Evolutionary conservation across 2,797 vertebrate species (phyloP), one percentile per base, ranked within the genome.

Genomic region (Oryzias dopingdopingensis): DNA sequence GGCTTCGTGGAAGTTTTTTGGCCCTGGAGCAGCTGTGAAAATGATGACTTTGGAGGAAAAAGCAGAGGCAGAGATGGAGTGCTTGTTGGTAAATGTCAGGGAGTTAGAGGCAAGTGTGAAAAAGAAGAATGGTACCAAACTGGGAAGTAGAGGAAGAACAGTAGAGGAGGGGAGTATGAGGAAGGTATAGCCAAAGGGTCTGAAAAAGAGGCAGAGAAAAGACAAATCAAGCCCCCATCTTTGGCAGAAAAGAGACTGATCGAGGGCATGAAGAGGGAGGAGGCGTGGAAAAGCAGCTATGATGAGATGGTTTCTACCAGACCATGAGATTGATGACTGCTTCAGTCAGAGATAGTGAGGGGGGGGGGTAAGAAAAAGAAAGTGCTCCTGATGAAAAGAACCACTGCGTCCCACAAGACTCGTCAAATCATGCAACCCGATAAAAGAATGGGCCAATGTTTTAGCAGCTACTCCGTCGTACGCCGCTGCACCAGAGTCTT

Each of bases 291-390:
- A 81, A 82, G 80, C 70, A 77, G 77, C 74, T 76, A 61, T 81
- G 87, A 88, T 86, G 80, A 86, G 86, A 82, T 81, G 79, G 81
- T 77, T 83, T 82, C 67, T 67, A 69, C 74, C 74, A 73, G 79
- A 87, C 82, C 80, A 49, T 78, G 77, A 87, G 88, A 88, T 87
- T 89, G 86, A 89, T 88, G 85, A 80, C 79, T 66, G 70, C 74
- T 79, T 62, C 64, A 50, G 75, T 72, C 59, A 46, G 67, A 80
- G 82, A 77, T 69, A 68, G 72, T 2, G 6, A 12, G 10, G 17
- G 49, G 43, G 52, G 17, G 6, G 47, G 41, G 52, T 47, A 44
- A 15, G 37, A 55, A 48, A 69, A 70, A 68, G 76, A 74, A 68
- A 6, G 26, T 1, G 5, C 26, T 73, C 75, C 63, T 68, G 79